Percentiles rank a stretch among this genome's conserved stretches.
phyloP scores from a whole-genome alignment of 2,797 vertebrate genomes.

The Platalea minor region DNA sequence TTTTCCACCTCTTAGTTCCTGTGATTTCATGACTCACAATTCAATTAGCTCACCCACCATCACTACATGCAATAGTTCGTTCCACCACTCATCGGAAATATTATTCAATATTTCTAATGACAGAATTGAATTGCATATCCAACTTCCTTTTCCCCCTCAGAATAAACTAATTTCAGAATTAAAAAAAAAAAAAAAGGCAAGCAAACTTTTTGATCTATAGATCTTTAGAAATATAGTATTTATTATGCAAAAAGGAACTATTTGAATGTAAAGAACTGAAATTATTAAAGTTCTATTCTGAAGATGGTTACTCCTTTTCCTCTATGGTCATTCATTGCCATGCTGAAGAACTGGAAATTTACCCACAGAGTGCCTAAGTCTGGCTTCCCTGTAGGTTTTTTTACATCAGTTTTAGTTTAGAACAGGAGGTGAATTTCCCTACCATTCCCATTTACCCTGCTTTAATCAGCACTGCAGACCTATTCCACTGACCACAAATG shows the following conservation, averaged over 20 bases:
- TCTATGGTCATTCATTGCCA: not conserved
- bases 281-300: not conserved
- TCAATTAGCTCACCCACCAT: not conserved
- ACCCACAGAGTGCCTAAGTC: not conserved
- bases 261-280: not conserved
- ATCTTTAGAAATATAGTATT: not conserved
- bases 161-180: not conserved
- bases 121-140: not conserved
- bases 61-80: not conserved
- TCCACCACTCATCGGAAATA: not conserved
- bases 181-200: not conserved
- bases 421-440: not conserved
- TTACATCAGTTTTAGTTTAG: not conserved
- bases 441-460: not conserved
- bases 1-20: not conserved
- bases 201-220: not conserved
- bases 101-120: not conserved
- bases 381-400: not conserved
- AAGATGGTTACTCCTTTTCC: not conserved
- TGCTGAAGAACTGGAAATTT: not conserved
- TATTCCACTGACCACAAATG: not conserved
- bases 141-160: not conserved
- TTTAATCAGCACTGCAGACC: not conserved
- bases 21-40: not conserved
- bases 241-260: not conserved